These are phyloP conservation scores for Corythoichthys intestinalis DNA, from an alignment of 2,113 vertebrate species.

Conservation along the genomic window DNA sequence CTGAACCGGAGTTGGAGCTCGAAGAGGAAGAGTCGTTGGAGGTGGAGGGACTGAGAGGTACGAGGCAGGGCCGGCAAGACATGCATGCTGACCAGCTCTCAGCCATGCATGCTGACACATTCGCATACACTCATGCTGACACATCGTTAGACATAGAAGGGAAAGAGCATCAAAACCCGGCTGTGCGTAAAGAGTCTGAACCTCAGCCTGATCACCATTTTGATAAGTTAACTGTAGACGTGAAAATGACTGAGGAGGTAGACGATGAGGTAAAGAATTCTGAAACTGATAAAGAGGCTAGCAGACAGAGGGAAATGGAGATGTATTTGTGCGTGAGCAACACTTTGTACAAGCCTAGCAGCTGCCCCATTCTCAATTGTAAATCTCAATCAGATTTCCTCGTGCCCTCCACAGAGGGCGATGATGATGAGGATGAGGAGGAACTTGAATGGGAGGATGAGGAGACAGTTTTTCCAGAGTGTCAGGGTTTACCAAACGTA, in stretches of 20 bases:
- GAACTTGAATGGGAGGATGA: conserved; percentile 28
- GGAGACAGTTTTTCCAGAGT: conserved; percentile 1
- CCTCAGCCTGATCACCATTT: not conserved
- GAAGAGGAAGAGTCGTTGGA: conserved; percentile 39
- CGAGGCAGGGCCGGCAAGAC: conserved; percentile 27
- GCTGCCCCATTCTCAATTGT: conserved; percentile 63
- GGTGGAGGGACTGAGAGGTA: conserved; percentile 60
- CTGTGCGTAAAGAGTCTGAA: conserved; percentile 27
- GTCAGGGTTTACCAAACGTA: not conserved
- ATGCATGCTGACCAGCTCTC: conserved; percentile 49
- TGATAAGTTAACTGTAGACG: conserved; percentile 19
- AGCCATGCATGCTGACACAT: conserved; percentile 50
- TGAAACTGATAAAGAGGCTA: conserved; percentile 14
- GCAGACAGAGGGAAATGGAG: conserved; percentile 33
- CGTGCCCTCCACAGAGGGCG: conserved; percentile 8
- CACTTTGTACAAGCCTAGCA: conserved; percentile 61
- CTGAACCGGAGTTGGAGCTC: conserved; percentile 28
- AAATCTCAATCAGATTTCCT: conserved; percentile 23
- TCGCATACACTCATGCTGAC: conserved; percentile 47
- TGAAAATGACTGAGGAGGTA: not conserved
- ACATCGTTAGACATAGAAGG: conserved; percentile 33
- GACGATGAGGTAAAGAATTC: not conserved
- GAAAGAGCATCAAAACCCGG: conserved; percentile 15
- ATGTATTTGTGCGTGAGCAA: conserved; percentile 44
- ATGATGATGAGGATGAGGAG: conserved; percentile 21